Percentiles rank a stretch among this genome's conserved stretches.
These are phyloP conservation scores for Oligia strigilis DNA, from an alignment of 2,888 invertebrate species.

Conservation along the genomic window DNA sequence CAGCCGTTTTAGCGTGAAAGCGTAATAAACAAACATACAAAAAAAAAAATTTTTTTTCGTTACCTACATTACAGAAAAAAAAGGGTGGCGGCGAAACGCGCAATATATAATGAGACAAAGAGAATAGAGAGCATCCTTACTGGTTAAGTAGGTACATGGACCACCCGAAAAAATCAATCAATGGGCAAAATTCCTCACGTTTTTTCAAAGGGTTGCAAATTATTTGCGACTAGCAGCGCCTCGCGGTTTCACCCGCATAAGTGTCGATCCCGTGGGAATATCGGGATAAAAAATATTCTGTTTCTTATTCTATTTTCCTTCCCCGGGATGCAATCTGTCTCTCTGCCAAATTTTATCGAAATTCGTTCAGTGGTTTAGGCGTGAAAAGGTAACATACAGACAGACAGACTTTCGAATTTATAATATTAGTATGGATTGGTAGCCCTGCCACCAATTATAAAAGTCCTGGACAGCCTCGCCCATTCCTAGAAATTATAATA, in stretches of 20 bases:
- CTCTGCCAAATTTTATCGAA: no score
- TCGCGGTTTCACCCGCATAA: no score
- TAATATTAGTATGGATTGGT: no score
- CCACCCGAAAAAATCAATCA: background rate
- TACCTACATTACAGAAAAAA: background rate
- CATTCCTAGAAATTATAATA: constrained; percentile 5
- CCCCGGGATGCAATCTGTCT: no score
- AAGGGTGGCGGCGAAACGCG: background rate
- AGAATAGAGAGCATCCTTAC: background rate
- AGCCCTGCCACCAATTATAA: background rate
- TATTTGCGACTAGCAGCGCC: no score
- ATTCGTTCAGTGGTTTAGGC: no score
- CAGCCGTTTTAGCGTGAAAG: background rate
- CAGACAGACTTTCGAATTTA: no score
- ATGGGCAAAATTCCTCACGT: background rate
- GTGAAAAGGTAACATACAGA: no score
- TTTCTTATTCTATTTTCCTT: no score
- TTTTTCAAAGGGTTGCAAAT: background rate
- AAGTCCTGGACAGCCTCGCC: no score
- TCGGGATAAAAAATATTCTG: no score
- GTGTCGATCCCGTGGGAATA: no score
- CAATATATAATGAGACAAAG: background rate
- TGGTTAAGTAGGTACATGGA: background rate
- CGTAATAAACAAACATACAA: background rate
- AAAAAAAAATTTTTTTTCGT: background rate